Evolutionary conservation across 2,888 invertebrate genomes (phyloP).

Genomic region (Eretmocerus hayati): DNA sequence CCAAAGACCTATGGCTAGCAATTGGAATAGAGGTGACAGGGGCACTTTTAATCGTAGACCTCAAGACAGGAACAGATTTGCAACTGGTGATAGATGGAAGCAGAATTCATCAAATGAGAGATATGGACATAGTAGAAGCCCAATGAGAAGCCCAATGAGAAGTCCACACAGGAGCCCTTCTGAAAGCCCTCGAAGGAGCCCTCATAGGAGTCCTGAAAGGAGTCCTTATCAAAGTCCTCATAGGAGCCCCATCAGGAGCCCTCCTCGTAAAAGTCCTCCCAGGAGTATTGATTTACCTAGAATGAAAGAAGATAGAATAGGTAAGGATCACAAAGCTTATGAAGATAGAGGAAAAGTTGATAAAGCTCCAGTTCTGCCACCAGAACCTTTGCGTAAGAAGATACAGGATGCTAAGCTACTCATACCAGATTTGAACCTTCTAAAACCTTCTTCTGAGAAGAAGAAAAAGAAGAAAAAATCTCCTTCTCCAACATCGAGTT

Average conservation of each 20-base stretch:
- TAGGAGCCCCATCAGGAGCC: no score
- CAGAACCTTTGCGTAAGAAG: constrained; percentile 3
- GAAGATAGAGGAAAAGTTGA: constrained; percentile 13
- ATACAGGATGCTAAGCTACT: constrained; percentile 12
- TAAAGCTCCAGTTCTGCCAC: constrained; percentile 13
- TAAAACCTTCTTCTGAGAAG: constrained; percentile 13
- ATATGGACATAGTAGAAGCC: constrained; percentile 15
- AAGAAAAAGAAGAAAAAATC: constrained; percentile 22
- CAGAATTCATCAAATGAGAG: constrained; percentile 16
- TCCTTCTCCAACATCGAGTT: constrained; percentile 18
- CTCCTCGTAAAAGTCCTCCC: no score
- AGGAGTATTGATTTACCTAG: not conserved
- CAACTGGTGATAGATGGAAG: constrained; percentile 16
- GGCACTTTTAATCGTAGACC: constrained; percentile 21
- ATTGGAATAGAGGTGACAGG: constrained; percentile 20
- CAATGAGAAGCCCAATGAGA: constrained; percentile 10
- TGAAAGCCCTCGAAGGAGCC: constrained; percentile 12
- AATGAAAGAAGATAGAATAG: constrained; percentile 6
- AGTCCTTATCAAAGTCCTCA: no score
- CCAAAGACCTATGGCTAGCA: constrained; percentile 17
- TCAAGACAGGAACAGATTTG: constrained; percentile 15
- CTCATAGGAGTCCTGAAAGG: not conserved
- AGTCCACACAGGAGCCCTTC: not conserved
- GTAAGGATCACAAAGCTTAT: constrained; percentile 9
- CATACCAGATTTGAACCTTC: constrained; percentile 10